phyloP scores from a whole-genome alignment of 2,797 vertebrate species.

The Meda fulgida region DNA sequence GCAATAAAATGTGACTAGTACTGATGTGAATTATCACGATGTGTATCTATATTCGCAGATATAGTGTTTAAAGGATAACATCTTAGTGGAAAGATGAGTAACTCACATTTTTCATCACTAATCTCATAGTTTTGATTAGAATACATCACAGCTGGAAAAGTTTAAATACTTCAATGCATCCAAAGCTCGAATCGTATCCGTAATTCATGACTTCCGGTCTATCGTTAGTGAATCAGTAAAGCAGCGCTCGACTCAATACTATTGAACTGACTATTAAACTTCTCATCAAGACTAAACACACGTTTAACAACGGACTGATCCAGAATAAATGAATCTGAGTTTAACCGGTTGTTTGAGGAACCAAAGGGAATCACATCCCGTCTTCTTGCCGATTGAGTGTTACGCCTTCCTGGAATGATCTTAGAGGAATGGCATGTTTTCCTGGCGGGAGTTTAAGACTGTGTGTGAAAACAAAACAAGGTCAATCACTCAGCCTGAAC shows the following conservation, averaged over 20 bases:
- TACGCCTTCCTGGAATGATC: constrained; percentile 49
- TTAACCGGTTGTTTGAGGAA: not conserved
- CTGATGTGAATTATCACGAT: no score
- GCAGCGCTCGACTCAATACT: not conserved
- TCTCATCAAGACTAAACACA: not conserved
- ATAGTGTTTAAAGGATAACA: not conserved
- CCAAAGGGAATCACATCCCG: not conserved
- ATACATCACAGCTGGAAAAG: not conserved
- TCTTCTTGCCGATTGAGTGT: not conserved
- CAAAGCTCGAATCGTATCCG: rapidly evolving
- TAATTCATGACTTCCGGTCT: not conserved
- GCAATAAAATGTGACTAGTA: no score
- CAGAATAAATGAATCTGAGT: not conserved
- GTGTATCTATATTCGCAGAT: no score
- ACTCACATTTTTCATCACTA: not conserved
- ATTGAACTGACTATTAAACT: not conserved
- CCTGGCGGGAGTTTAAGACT: constrained; percentile 10
- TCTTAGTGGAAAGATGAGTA: not conserved
- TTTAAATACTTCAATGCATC: not conserved
- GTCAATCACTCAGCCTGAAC: constrained; percentile 4
- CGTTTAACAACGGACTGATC: not conserved
- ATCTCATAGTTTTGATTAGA: not conserved
- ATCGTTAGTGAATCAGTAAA: not conserved
- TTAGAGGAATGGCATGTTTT: constrained; percentile 47
- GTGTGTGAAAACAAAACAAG: constrained; percentile 15